A percentile compares a stretch with the other conserved stretches of the same genome.
These are phyloP conservation scores for Leptopilina drosophilae DNA, from an alignment of 2,888 invertebrate genomes.

Conservation along the genomic window DNA sequence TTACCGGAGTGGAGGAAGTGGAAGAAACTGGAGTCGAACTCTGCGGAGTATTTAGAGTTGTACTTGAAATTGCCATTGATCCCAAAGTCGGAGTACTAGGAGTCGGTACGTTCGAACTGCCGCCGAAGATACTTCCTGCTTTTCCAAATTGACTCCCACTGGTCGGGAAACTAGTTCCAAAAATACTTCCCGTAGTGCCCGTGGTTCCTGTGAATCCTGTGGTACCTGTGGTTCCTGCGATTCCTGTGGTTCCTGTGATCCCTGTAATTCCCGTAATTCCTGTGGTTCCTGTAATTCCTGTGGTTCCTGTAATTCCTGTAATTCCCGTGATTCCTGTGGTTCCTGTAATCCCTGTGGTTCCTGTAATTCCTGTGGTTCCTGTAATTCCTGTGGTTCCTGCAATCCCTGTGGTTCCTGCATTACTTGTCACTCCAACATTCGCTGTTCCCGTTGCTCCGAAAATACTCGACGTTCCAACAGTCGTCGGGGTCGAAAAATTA, in stretches of 20 bases:
- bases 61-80: neutral
- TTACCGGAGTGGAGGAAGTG: neutral
- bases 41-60: neutral
- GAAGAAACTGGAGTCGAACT: neutral
- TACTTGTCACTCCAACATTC: no score
- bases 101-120: neutral
- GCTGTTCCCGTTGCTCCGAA: neutral
- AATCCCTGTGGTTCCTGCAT: no score
- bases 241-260: no score
- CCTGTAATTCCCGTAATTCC: no score
- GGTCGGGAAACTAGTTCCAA: neutral
- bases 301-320: no score
- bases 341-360: no score
- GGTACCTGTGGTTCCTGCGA: no score
- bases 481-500: neutral
- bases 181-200: neutral
- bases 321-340: neutral
- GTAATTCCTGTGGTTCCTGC: no score
- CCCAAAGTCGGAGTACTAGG: neutral
- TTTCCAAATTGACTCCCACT: no score
- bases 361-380: no score
- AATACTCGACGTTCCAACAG: neutral
- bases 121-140: constrained; percentile 7
- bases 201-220: no score
- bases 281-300: no score